phyloP scores from a whole-genome alignment of 2,888 invertebrate species.

The Heterodera filipjevi region DNA sequence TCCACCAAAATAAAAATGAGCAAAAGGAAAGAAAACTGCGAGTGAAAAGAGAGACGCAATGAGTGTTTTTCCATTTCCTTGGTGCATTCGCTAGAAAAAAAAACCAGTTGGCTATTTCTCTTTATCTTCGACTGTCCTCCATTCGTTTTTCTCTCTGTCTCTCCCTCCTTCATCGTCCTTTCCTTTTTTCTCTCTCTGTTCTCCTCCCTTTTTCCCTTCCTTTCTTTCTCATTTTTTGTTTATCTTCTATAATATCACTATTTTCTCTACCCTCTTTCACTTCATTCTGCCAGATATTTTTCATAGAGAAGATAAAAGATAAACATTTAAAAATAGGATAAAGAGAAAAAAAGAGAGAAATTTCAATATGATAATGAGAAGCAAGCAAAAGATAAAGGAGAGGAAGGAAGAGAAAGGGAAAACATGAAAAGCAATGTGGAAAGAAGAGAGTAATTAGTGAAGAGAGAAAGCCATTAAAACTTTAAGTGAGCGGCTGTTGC shows the following conservation, averaged over 20 bases:
- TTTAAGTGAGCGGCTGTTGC: too few species aligned
- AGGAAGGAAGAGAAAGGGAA: neutral
- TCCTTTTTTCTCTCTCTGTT: neutral
- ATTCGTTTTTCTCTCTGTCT: too few species aligned
- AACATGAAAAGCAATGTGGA: neutral
- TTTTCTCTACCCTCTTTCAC: too few species aligned
- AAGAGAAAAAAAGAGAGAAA: neutral
- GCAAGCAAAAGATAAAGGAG: neutral
- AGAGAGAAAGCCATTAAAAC: neutral
- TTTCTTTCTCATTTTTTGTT: neutral
- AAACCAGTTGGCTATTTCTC: neutral
- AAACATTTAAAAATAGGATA: neutral
- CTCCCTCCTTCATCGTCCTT: neutral
- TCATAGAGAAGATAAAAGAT: neutral
- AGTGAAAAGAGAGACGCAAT: neutral
- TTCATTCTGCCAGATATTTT: neutral
- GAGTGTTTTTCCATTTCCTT: conserved; percentile 3
- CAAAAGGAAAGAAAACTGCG: neutral
- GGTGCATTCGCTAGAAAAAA: conserved; percentile 1
- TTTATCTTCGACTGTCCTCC: neutral
- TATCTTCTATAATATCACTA: neutral
- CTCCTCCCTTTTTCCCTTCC: neutral
- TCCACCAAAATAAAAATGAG: conserved; percentile 12
- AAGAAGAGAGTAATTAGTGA: neutral
- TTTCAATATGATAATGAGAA: neutral